Evolutionary conservation across 2,113 vertebrate species (phyloP).

Genomic region (Poicephalus meyeri): DNA sequence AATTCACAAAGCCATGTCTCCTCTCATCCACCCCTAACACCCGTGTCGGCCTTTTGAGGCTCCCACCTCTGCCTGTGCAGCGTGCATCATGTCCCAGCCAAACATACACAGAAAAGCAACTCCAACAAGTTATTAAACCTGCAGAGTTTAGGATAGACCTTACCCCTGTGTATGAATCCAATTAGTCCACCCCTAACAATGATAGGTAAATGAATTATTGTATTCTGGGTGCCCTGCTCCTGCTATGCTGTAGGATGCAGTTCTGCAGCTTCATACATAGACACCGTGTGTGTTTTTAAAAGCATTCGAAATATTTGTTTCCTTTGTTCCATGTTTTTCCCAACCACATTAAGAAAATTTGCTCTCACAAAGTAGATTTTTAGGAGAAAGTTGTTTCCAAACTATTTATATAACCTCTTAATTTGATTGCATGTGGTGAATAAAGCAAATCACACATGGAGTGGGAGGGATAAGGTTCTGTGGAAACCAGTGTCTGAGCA

Average conservation of each 20-base stretch:
- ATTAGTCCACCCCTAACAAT: background rate
- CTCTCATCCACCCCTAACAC: background rate
- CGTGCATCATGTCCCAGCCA: background rate
- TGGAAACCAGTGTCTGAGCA: background rate
- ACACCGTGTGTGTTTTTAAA: background rate
- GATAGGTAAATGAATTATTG: background rate
- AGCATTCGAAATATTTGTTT: background rate
- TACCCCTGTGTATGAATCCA: background rate
- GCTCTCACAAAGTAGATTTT: background rate
- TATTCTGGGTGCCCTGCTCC: background rate
- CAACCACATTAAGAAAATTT: background rate
- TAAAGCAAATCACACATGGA: background rate
- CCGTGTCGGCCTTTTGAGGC: accelerated
- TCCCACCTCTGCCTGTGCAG: background rate
- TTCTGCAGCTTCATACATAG: background rate
- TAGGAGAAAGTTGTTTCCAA: background rate
- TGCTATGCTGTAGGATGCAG: background rate
- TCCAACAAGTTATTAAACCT: background rate
- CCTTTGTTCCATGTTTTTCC: background rate
- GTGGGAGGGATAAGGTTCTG: background rate
- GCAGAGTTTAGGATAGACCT: background rate
- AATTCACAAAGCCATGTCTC: background rate
- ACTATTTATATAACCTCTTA: background rate
- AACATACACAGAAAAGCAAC: background rate
- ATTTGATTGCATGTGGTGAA: background rate